Evolutionary conservation across 1,140 invertebrate species (phyloP), one percentile per base, ranked within the genome.

Genomic region (Belonocnema kinseyi): DNA sequence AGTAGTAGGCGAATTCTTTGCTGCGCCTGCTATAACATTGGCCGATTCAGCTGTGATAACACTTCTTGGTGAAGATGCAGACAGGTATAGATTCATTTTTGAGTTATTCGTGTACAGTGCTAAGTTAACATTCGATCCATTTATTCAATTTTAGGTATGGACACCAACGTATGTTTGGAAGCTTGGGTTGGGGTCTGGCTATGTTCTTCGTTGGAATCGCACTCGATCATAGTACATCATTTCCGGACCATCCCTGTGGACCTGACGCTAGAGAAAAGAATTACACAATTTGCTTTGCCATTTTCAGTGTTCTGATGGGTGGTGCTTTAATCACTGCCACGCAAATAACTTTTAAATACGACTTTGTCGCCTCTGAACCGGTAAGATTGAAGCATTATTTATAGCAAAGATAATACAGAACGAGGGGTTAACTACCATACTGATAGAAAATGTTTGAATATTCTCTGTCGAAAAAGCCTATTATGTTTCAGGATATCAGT

Each of bases 161-260:
- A 0, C 96, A 98, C 81, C 98, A 99, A 90, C 94, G 98, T 82
- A 99, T 99, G 97, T 99, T 99, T 88, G 99, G 99, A 0, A 99
- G 98, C 46, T 92, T 99, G 66, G 99, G 99, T 21, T 99, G 98
- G 98, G 98, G 97, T 46, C 91, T 99, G 77, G 96, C 98, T 13
- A 99, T 99, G 98, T 99, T 99, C 89, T 96, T 99, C 87, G 97
- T 99, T 61, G 98, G 98, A 52, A 98, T 99, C 82, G 98, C 97
- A n/a, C 92, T 99, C 54, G 99, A 99, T 92, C 97, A 99, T 88
- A 98, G 98, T 88, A 99, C 94, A 80, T 95, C 93, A 85, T 99
- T 96, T 92, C 96, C 94, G 13, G 93, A 96, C 82, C 96, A 97
- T 91, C 98, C 98, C 0, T 99, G 98, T 87, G 95, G 94, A 0